phyloP scores from a whole-genome alignment of 2,113 vertebrate species.

The Phycodurus eques region DNA sequence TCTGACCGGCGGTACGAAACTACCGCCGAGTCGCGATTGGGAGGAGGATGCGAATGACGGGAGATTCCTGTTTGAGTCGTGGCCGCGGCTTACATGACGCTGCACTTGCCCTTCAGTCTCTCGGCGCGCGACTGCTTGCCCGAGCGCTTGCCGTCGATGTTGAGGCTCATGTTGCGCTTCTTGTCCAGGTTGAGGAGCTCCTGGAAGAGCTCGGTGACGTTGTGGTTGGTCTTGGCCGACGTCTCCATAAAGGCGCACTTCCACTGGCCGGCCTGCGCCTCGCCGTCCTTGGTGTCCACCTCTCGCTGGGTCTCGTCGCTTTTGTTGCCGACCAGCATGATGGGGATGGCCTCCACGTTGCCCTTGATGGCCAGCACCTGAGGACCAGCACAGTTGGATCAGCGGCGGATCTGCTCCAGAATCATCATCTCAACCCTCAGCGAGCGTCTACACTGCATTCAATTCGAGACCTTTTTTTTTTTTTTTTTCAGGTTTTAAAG shows the following conservation, averaged over 20 bases:
- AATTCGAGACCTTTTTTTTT: no score
- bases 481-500: no score
- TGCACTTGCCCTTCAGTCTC: slow-evolving; percentile 94
- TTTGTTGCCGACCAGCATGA: slow-evolving; percentile 98
- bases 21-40: neutral
- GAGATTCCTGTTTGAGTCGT: slow-evolving; percentile 16
- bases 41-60: neutral
- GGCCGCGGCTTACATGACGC: slow-evolving; percentile 79
- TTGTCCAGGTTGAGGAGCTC: slow-evolving; percentile 97
- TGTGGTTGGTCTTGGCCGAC: slow-evolving; percentile 98
- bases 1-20: neutral
- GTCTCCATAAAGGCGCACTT: slow-evolving; percentile 99
- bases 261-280: slow-evolving; percentile 90
- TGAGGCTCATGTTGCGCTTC: slow-evolving; percentile 90
- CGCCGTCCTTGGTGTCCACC: slow-evolving; percentile 88
- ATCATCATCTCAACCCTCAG: neutral
- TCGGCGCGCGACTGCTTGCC: slow-evolving; percentile 91
- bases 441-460: no score
- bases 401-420: neutral
- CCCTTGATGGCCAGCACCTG: slow-evolving; percentile 90
- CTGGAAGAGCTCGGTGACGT: slow-evolving; percentile 96
- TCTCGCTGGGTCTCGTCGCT: slow-evolving; percentile 94
- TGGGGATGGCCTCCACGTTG: slow-evolving; percentile 88
- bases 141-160: slow-evolving; percentile 88
- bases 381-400: neutral